These are phyloP conservation scores for Dasyornis broadbenti DNA, from an alignment of 2,113 vertebrate species.

Conservation along the genomic window DNA sequence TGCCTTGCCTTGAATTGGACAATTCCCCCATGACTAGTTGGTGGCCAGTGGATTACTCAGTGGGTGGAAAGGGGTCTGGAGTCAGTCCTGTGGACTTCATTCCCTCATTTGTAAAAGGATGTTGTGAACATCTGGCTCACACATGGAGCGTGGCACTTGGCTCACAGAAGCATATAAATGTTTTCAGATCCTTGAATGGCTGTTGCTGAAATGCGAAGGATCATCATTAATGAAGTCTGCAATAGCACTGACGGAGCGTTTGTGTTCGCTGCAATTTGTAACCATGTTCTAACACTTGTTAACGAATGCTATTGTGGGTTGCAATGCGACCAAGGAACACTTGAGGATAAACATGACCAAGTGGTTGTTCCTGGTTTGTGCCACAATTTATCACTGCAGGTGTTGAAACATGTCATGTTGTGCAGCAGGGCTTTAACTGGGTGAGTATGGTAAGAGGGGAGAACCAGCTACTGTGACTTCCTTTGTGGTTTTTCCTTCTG, in stretches of 20 bases:
- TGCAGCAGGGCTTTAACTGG: constrained; percentile 33
- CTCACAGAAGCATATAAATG: constrained; percentile 37
- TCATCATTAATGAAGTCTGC: constrained; percentile 52
- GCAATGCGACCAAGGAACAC: not conserved
- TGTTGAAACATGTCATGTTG: constrained; percentile 27
- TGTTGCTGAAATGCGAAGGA: constrained; percentile 60
- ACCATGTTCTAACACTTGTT: constrained; percentile 48
- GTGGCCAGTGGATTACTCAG: constrained; percentile 42
- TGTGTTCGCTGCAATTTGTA: constrained; percentile 57
- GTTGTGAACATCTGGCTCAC: constrained; percentile 53
- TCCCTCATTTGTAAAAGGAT: constrained; percentile 18
- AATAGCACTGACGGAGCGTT: constrained; percentile 42
- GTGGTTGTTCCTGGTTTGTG: constrained; percentile 15
- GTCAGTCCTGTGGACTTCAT: constrained; percentile 26
- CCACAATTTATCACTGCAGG: constrained; percentile 40
- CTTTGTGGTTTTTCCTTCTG: constrained; percentile 12
- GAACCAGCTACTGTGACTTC: not conserved
- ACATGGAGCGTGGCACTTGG: constrained; percentile 54
- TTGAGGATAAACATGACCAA: constrained; percentile 37
- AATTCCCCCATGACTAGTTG: constrained; percentile 45
- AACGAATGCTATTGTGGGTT: constrained; percentile 45
- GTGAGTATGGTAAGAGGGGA: not conserved
- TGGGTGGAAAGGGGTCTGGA: constrained; percentile 52
- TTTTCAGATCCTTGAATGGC: constrained; percentile 53
- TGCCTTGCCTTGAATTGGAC: constrained; percentile 35